Evolutionary conservation across 2,113 vertebrate genomes (phyloP), one percentile per base, ranked within the genome.

Genomic region (Caloenas nicobarica): DNA sequence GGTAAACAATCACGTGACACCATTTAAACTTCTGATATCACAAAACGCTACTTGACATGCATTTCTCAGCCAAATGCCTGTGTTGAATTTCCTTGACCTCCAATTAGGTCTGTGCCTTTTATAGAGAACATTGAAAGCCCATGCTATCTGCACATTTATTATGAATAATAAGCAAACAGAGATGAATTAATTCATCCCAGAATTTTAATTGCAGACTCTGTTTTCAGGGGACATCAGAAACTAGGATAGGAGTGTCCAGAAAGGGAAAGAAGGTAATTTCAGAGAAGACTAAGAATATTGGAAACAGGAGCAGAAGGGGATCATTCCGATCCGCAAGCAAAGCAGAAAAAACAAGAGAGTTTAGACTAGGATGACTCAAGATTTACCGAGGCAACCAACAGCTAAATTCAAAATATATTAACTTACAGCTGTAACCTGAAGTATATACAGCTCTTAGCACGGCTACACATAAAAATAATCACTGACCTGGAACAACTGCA

Each of bases 401-500:
- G 46, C 61, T 69, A 78, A 84, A 79, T 80, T 97, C 76, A 91
- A 94, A 94, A 91, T 73, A 64, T 31, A 84, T 88, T 93, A 88
- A 93, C 73, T 93, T 96, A 74, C 31, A 84, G 31, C 58, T 58
- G 77, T 83, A 82, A 97, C 66, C 33, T 92, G 76, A 81, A 93
- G 93, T 89, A 78, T 81, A 40, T 44, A 87, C 28, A 73, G 77
- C 65, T 90, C 77, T 86, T 95, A 91, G 82, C 69, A 81, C 31
- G 25, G 91, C 44, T 78, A 23, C 78, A 88, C 90, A 93, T n/a
- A 89, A 90, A 93, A 90, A 90, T 83, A 93, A 92, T 88, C 95
- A 81, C 60, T 93, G 90, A 94, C 90, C 89, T 95, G 88, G 88
- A 95, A 96, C 72, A 93, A 74, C 86, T 73, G 56, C 28, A 79